Evolutionary conservation across 2,888 invertebrate genomes (phyloP).

Genomic region (Orchestes rusci): DNA sequence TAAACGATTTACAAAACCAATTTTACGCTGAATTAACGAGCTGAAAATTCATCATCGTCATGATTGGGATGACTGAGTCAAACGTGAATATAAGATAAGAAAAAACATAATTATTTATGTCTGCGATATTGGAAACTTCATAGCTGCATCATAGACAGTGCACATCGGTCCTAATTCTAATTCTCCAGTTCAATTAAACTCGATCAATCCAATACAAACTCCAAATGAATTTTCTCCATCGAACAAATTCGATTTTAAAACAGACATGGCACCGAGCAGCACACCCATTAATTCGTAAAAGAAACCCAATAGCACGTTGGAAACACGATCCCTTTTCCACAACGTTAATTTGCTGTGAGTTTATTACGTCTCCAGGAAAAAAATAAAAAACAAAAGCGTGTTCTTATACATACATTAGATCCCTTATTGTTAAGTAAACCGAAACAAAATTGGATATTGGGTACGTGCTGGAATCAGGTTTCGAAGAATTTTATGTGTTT

Average conservation of each 20-base stretch:
- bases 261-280: neutral
- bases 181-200: neutral
- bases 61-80: too few relatives aligned
- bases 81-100: too few relatives aligned
- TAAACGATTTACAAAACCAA: too few relatives aligned
- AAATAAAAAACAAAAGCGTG: neutral
- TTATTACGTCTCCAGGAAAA: slow-evolving; percentile 18
- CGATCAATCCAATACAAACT: neutral
- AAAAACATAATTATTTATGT: too few relatives aligned
- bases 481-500: neutral
- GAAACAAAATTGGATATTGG: neutral
- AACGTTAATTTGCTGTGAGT: slow-evolving; percentile 17
- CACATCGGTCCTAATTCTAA: too few relatives aligned
- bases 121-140: too few relatives aligned
- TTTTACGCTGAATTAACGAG: too few relatives aligned
- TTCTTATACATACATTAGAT: neutral
- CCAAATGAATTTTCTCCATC: neutral
- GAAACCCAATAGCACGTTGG: slow-evolving; percentile 18
- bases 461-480: neutral
- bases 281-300: slow-evolving; percentile 13
- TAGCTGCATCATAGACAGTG: too few relatives aligned
- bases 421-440: neutral
- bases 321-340: slow-evolving; percentile 17
- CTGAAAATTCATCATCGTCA: too few relatives aligned
- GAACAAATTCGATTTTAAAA: too few relatives aligned